Evolutionary conservation across 1,140 invertebrate species (phyloP), one percentile per base, ranked within the genome.

Genomic region (Steinernema feltiae): DNA sequence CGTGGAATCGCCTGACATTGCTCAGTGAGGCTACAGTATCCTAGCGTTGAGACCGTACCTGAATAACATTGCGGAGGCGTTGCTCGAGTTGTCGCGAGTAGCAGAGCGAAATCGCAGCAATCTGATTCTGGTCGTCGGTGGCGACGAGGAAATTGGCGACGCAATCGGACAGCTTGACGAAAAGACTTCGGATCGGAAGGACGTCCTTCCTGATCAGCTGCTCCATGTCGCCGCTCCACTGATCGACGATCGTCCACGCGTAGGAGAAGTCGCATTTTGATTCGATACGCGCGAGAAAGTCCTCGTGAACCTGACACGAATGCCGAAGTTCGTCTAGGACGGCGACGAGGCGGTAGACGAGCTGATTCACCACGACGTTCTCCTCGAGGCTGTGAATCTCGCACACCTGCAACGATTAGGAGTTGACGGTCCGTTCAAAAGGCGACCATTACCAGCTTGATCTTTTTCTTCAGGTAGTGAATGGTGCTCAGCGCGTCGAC

Each of bases 211-310:
- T 7, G 3, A 63, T 27, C 15, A 63, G 53, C 7, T 15, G 15
- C 53, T 63, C 53, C 53, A 63, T 63, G 53, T 63, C 53, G 7
- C 7, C 53, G 53, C 53, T 15, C 53, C 53, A 63, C 53, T 63
- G 53, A 21, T 63, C 53, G 7, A 63, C 53, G 15, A 63, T 27
- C 53, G 53, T 63, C 53, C 53, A 63, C 12, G 53, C 53, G 53
- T 63, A 63, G 12, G 53, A 63, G 53, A 63, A 63, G 53, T 63
- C 53, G 53, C 53, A 63, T 3, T 27, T 15, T 7, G 53, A 63
- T 21, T 63, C 53, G 24, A 63, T 63, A 3, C 53, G 53, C 12
- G 53, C 53, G 15, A 63, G 24, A 21, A 63, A 63, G 24, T 63
- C 53, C 53, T 63, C 53, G 24, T 63, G 53, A 21, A 63, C 24